Percentiles rank a stretch among this genome's conserved stretches.
Evolutionary conservation across 2,113 vertebrate species (phyloP).

Genomic region (Phainopepla nitens): DNA sequence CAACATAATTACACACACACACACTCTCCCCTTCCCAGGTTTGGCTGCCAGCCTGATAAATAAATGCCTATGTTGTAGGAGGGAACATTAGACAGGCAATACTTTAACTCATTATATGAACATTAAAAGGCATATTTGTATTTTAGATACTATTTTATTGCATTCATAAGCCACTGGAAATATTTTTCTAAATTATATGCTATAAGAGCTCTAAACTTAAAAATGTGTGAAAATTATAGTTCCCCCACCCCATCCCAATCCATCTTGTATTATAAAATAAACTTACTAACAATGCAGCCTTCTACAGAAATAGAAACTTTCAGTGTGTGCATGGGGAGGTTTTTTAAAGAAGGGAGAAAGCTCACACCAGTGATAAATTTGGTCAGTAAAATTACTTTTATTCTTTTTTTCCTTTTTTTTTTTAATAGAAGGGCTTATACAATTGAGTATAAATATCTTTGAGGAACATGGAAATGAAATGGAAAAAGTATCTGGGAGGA

Average conservation of each 20-base stretch:
- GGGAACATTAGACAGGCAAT: neutral
- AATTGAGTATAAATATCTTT: slow-evolving; percentile 20
- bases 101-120: slow-evolving; percentile 29
- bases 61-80: slow-evolving; percentile 12
- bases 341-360: slow-evolving; percentile 9
- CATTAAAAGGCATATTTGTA: slow-evolving; percentile 47
- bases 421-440: slow-evolving; percentile 40
- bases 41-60: slow-evolving; percentile 51
- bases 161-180: slow-evolving; percentile 42
- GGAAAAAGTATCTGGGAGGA: slow-evolving; percentile 36
- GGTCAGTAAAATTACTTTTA: slow-evolving; percentile 55
- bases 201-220: slow-evolving; percentile 8
- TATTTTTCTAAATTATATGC: slow-evolving; percentile 42
- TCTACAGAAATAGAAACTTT: neutral
- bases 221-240: neutral
- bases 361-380: slow-evolving; percentile 1
- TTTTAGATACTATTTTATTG: slow-evolving; percentile 29
- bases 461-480: slow-evolving; percentile 48
- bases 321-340: neutral
- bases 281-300: neutral
- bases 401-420: neutral
- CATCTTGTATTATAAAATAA: neutral
- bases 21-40: neutral
- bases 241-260: neutral
- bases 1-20: slow-evolving; percentile 39